phyloP scores from a whole-genome alignment of 2,113 vertebrate genomes.

The Gulo gulo region DNA sequence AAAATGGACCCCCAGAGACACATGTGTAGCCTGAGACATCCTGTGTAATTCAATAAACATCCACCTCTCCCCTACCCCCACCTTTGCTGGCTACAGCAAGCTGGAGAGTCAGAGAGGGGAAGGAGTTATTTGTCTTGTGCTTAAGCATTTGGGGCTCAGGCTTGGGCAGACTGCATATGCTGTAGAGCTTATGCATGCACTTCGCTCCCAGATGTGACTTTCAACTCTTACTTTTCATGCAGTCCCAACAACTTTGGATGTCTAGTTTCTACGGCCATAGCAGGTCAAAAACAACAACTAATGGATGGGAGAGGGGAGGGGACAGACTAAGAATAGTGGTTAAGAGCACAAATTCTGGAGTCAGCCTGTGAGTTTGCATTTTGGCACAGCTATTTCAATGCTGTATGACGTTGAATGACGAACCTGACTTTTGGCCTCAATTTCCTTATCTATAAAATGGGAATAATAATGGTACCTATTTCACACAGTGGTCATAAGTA shows the following conservation, averaged over 20 bases:
- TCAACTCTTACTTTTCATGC: background rate
- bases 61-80: background rate
- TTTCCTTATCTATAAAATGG: conserved; percentile 9
- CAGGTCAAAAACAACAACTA: background rate
- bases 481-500: background rate
- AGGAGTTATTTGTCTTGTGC: background rate
- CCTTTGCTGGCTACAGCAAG: background rate
- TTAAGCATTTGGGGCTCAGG: background rate
- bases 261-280: background rate
- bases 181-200: background rate
- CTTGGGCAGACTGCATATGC: background rate
- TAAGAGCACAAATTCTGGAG: background rate
- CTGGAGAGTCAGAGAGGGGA: background rate
- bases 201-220: conserved; percentile 23
- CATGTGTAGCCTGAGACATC: conserved; percentile 3
- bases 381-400: background rate
- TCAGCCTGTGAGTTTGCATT: background rate
- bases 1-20: conserved; percentile 29
- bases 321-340: background rate
- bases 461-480: background rate
- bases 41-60: conserved; percentile 39
- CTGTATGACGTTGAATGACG: background rate
- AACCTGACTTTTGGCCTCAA: background rate
- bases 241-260: background rate
- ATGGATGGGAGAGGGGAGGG: background rate